These are phyloP conservation scores for Neoitamus cyanurus DNA, from an alignment of 2,888 invertebrate genomes.

Conservation along the genomic window DNA sequence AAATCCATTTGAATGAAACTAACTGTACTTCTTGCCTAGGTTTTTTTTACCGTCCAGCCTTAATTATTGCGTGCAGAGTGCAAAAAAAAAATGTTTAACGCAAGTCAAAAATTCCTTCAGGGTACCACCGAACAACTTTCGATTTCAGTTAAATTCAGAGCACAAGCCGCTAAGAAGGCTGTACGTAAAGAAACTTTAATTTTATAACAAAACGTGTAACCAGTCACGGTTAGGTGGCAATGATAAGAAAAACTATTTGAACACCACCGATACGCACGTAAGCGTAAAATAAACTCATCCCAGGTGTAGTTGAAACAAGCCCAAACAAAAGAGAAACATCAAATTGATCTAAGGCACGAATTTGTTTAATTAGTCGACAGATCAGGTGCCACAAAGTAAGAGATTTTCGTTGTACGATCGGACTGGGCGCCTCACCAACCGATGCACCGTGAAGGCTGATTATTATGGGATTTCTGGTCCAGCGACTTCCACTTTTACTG, in stretches of 20 bases:
- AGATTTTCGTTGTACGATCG: background rate
- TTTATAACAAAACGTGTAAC: background rate
- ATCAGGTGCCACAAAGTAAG: background rate
- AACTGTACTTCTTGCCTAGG: background rate
- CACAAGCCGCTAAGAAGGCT: background rate
- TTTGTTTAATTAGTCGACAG: background rate
- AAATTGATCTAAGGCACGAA: background rate
- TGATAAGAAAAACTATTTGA: background rate
- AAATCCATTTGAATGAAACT: background rate
- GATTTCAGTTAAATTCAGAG: background rate
- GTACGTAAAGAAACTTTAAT: background rate
- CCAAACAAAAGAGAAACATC: background rate
- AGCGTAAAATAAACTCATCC: background rate
- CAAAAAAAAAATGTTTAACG: background rate
- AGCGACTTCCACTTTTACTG: slow-evolving; percentile 32
- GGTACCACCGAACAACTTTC: background rate
- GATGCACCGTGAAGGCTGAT: slow-evolving; percentile 16
- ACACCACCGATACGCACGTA: background rate
- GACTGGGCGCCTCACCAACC: background rate
- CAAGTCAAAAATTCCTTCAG: background rate
- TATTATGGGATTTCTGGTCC: slow-evolving; percentile 16
- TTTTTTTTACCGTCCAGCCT: background rate
- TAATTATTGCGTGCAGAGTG: background rate
- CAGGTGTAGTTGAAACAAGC: background rate
- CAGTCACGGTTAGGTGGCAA: background rate